A percentile compares a stretch with the other conserved stretches of the same genome.
Evolutionary conservation across 2,113 vertebrate genomes (phyloP).

Genomic region (Pseudorhombus dupliciocellatus): DNA sequence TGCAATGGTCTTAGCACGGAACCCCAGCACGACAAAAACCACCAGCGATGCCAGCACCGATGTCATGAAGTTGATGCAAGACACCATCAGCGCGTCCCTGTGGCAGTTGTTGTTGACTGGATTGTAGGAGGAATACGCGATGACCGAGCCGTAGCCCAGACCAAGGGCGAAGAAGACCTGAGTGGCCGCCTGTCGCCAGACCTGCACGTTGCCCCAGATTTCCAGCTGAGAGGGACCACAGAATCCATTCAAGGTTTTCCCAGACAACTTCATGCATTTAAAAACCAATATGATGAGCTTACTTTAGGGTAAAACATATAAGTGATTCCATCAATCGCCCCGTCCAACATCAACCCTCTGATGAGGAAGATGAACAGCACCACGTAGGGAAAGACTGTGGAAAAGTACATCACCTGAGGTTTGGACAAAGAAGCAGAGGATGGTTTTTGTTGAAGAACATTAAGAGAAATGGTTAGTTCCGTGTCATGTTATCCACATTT

Average conservation of each 20-base stretch:
- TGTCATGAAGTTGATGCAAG: conserved; percentile 97
- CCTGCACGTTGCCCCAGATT: conserved; percentile 93
- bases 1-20: conserved; percentile 95
- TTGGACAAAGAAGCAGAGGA: conserved; percentile 9
- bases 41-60: conserved; percentile 95
- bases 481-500: not conserved
- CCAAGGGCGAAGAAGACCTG: conserved; percentile 99
- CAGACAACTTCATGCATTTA: not conserved
- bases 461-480: too few species aligned
- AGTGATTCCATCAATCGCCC: conserved; percentile 81
- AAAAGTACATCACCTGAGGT: conserved; percentile 82
- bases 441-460: not conserved
- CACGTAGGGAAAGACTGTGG: conserved; percentile 80
- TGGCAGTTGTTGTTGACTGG: conserved; percentile 98
- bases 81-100: conserved; percentile 92
- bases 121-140: conserved; percentile 99
- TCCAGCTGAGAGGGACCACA: conserved; percentile 82
- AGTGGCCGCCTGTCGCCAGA: conserved; percentile 96
- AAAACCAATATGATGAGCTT: conserved; percentile 14
- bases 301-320: conserved; percentile 84
- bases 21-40: conserved; percentile 95
- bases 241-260: not conserved
- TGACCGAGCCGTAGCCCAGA: conserved; percentile 96
- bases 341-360: conserved; percentile 83
- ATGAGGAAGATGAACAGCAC: conserved; percentile 85